Evolutionary conservation across 2,113 vertebrate species (phyloP), one percentile per base, ranked within the genome.

Genomic region (Kobus ellipsiprymnus): DNA sequence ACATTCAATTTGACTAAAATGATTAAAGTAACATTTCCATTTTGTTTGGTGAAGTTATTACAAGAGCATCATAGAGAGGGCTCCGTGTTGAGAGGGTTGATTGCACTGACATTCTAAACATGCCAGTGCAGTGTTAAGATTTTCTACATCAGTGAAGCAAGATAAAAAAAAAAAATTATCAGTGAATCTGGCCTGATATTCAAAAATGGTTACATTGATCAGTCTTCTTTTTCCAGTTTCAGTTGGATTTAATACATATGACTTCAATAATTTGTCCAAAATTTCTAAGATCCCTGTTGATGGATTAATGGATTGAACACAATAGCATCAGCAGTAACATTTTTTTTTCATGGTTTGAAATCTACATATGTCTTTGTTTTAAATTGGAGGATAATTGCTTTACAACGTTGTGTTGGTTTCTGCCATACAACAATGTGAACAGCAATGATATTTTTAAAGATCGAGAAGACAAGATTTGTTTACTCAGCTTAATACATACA

Each of bases 1-100:
- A 96, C 29, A 81, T 97, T 97, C 52, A 84, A 44, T 95, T 90
- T 94, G 74, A 94, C 36, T 97, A 81, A 93, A 90, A 91, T 95
- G 92, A 92, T 97, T 97, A 89, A 78, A 91, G 62, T 59, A 81
- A 62, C 59, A 74, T 71, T 96, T 93, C 52, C 52, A 83, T 83
- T 93, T 67, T 90, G 52, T 91, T 93, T 74, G 52, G 78, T 95
- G 85, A 85, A 88, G 6, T 96, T 93, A 59, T 82, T 96, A 74
- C 13, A 62, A 55, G 44, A 89, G 52, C n/a, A 30, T 90, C 27
- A 64, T 21, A 62, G 78, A 82, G 50, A 80, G 10, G 27, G 36
- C 67, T 81, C 78, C 59, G 10, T 13, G 1, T 52, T 3, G 5
- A 80, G 78, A 80, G 29, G 36, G 71, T 12, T 97, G 94, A 82